Base-by-base conservation (phyloP, 2,888 invertebrate species). In the Aphrophora alni region DNA sequence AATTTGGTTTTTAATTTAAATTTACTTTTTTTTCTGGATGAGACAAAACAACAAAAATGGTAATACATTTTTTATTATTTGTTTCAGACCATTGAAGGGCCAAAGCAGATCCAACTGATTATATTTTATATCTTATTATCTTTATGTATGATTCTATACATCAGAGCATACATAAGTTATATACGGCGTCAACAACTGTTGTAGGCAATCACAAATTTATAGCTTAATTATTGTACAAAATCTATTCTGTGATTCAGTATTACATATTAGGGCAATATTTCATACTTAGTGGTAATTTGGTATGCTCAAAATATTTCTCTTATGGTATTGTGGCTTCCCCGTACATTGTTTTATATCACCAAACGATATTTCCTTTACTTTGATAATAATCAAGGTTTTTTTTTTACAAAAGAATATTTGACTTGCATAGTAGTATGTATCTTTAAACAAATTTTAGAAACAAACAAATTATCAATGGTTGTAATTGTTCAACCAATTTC, bases 21-120 rank as follows among this genome's bases (percentile, higher is more conserved):
- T 59, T 59, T 59, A 21, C 21, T 59, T 59, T 59, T 33, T n/a
- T 59, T 59, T 59, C 59, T 59, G 59, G 59, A 21, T 59, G 59
- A 59, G 21, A 21, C 59, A 21, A 59, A 59, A 59, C 7, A 59
- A 59, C 59, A 59, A 59, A 21, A 59, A 59, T 59, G 59, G 59
- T 59, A 59, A 59, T 59, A 59, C 59, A 8, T 59, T 59, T 44
- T 59, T 21, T 59, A 21, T 59, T 59, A 59, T 59, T 78, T 78
- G 78, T 78, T 78, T 78, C 78, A 78, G 78, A 78, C 78, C 26
- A 24, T 78, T 78, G 72, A 78, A 78, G 78, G 78, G 33, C 72
- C 78, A 33, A 78, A 78, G 78, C 78, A 78, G 78, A 73, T 78
- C 17, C 78, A 78, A n/a, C 73, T 78, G 21, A 44, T 78, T 78